These are phyloP conservation scores for Stenodema calcarata DNA, from an alignment of 2,888 invertebrate species.

Conservation along the genomic window DNA sequence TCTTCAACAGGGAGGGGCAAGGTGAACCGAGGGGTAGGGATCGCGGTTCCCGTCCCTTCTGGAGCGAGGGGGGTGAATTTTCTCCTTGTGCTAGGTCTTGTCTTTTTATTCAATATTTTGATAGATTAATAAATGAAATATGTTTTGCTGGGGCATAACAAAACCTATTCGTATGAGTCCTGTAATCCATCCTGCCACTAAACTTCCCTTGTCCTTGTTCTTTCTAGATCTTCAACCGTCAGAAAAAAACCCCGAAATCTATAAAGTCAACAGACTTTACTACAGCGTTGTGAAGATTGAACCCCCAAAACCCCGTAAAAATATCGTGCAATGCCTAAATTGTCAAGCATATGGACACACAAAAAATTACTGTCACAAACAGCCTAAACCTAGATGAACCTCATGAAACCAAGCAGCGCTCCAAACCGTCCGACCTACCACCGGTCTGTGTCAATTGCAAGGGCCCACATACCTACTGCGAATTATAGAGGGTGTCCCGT, in stretches of 20 bases:
- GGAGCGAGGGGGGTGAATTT: too few relatives aligned
- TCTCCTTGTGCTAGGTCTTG: too few relatives aligned
- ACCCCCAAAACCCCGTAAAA: not conserved
- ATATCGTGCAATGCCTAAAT: not conserved
- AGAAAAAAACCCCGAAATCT: too few relatives aligned
- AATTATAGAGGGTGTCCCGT: constrained; percentile 3
- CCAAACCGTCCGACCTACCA: too few relatives aligned
- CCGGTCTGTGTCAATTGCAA: not conserved
- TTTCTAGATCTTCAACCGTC: not conserved
- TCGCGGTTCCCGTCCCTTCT: too few relatives aligned
- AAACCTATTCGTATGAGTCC: not conserved
- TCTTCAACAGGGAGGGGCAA: too few relatives aligned
- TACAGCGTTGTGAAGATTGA: not conserved
- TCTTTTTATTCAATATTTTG: too few relatives aligned
- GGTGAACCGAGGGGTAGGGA: too few relatives aligned
- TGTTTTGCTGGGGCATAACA: too few relatives aligned
- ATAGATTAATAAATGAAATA: too few relatives aligned
- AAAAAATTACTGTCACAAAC: too few relatives aligned
- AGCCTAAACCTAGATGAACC: not conserved
- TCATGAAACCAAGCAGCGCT: not conserved
- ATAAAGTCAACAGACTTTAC: not conserved
- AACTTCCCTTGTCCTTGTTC: not conserved
- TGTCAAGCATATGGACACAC: not conserved
- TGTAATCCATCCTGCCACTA: not conserved
- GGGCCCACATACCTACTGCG: not conserved